Conservation (phyloP, 2,113 vertebrate genomes). For the Pogonocichla stellata region DNA sequence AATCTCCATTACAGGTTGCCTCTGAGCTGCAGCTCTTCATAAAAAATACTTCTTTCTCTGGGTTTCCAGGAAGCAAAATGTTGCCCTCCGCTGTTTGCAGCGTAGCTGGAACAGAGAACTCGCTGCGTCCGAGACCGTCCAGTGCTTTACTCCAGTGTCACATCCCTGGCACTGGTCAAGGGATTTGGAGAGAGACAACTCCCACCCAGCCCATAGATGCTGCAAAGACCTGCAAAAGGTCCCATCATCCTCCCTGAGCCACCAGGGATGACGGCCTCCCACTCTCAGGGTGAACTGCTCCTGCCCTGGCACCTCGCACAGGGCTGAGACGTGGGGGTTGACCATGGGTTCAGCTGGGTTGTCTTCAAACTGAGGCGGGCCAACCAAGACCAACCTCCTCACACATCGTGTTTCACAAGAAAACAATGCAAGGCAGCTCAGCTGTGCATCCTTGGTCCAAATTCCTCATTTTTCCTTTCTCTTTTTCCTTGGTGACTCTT, state of each 20-base stretch:
- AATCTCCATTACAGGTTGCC: slow-evolving; percentile 49
- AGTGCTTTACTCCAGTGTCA: rapidly evolving
- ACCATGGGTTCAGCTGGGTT: not conserved
- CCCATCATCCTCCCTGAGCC: rapidly evolving
- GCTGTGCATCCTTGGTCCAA: not conserved
- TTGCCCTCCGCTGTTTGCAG: slow-evolving; percentile 62
- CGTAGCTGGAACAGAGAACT: not conserved
- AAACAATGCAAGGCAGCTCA: not conserved
- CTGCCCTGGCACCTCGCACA: rapidly evolving
- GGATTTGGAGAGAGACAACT: not conserved
- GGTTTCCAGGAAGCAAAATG: slow-evolving; percentile 64
- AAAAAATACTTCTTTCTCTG: slow-evolving; percentile 46
- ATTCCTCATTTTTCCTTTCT: not conserved
- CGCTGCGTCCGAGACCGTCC: rapidly evolving
- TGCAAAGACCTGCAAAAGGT: not conserved
- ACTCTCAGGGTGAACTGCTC: not conserved
- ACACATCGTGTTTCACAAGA: rapidly evolving
- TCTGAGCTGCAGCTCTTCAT: slow-evolving; percentile 40
- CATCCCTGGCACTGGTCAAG: not conserved
- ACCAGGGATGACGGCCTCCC: rapidly evolving
- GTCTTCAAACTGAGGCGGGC: not conserved
- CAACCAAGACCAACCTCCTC: not conserved
- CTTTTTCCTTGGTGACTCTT: not conserved
- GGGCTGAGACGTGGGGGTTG: rapidly evolving
- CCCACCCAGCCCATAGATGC: not conserved